Base-by-base conservation (phyloP, 2,888 invertebrate genomes). In the Dinocampus coccinellae region DNA sequence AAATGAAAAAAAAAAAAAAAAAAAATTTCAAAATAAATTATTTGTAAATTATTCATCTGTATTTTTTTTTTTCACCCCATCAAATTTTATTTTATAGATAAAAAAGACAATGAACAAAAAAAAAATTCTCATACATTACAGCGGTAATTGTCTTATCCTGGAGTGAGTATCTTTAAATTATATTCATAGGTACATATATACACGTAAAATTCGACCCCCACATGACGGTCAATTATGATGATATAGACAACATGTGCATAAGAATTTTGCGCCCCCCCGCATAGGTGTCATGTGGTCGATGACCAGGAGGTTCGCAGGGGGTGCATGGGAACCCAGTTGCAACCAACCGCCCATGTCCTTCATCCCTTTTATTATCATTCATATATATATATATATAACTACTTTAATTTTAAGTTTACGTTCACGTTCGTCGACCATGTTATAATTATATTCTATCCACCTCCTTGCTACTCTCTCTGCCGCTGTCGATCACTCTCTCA, bases 321-420 rank as follows among this genome's bases (percentile, higher is more conserved):
- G 67, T 72, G 81, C 82, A 85, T 87, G 87, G 87, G 87, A 87
- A 87, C 84, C 78, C 78, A 79, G 75, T 78, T 76, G 80, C 79
- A 81, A 79, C 79, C 87, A 87, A 71, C 85, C 78, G 83, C 76
- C 86, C 87, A 83, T 81, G 80, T 80, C 79, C 78, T 74, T 76
- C 70, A 52, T 70, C 61, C 29, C 67, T 72, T 69, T 69, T 58
- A 57, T 47, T 3, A 34, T 57, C 47, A 36, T 58, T 42, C 47
- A 57, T n/a, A 16, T 13, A 20, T 47, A 39, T 39, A n/a, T n/a
- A n/a, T n/a, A n/a, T n/a, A n/a, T n/a, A n/a, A n/a, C n/a, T n/a
- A n/a, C n/a, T 47, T 16, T n/a, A 47, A 11, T 42, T 20, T 22
- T 58, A 9, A 36, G 4, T 39, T 63, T 24, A 47, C 26, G 29